phyloP scores from a whole-genome alignment of 2,797 vertebrate genomes.

The Aulostomus chinensis region DNA sequence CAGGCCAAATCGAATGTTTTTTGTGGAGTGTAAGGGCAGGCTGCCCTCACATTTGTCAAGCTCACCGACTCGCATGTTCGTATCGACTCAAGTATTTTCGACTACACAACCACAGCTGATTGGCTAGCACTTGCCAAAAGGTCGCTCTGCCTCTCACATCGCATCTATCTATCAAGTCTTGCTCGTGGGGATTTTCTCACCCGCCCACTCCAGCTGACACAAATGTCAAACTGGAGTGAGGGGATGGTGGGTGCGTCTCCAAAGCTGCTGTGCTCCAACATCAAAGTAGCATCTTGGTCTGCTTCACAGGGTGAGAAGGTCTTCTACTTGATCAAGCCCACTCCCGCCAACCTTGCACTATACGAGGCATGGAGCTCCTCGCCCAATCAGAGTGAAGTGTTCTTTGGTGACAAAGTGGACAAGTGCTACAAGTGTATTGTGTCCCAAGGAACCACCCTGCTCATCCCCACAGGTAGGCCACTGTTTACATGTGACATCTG shows the following conservation, averaged over 20 bases:
- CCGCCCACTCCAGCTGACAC: too few species aligned
- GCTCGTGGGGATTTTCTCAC: not conserved
- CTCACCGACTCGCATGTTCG: conserved; percentile 4
- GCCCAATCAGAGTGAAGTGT: conserved; percentile 97
- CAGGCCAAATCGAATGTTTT: not conserved
- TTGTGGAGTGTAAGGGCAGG: not conserved
- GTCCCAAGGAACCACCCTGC: conserved; percentile 94
- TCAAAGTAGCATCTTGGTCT: too few species aligned
- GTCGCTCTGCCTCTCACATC: conserved; percentile 20
- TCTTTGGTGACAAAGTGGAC: conserved; percentile 97
- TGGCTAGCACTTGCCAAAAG: conserved; percentile 20
- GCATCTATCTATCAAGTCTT: conserved; percentile 8
- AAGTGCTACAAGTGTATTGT: conserved; percentile 97
- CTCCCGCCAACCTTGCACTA: conserved; percentile 92
- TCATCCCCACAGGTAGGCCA: conserved; percentile 93
- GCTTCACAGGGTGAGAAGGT: conserved; percentile 92
- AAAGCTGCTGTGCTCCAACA: too few species aligned
- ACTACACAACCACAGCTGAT: conserved; percentile 16
- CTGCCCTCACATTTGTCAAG: conserved; percentile 2
- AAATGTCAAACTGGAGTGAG: too few species aligned
- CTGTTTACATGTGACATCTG: too few species aligned
- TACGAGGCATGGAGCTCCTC: conserved; percentile 99
- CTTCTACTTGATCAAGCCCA: conserved; percentile 98
- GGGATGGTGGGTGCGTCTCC: too few species aligned
- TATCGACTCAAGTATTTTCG: conserved; percentile 11